Percentiles rank a stretch among this genome's conserved stretches.
phyloP scores from a whole-genome alignment of 2,888 invertebrate species.

The Zygaena filipendulae region DNA sequence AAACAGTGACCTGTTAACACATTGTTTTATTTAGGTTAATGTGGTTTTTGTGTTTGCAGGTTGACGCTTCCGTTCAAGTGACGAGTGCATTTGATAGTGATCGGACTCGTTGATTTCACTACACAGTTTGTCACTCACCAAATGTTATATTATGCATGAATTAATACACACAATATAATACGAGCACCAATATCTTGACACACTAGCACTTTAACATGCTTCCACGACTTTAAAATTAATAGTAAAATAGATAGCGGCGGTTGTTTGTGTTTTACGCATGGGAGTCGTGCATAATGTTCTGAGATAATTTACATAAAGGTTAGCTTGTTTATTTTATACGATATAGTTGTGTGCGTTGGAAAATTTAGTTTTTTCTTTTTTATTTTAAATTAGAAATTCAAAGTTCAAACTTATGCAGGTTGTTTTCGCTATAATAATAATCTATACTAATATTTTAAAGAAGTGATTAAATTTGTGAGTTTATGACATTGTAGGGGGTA shows the following conservation, averaged over 20 bases:
- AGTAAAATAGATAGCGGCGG: slow-evolving; percentile 28
- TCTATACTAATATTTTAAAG: no score
- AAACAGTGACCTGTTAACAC: no score
- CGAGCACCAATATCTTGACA: slow-evolving; percentile 19
- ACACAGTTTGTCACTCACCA: slow-evolving; percentile 44
- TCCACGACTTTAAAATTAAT: slow-evolving; percentile 34
- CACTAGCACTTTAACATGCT: slow-evolving; percentile 22
- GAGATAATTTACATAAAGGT: slow-evolving; percentile 31
- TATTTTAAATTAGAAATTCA: no score
- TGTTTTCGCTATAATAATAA: no score
- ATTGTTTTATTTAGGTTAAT: no score
- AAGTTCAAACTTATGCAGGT: no score
- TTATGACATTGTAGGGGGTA: no score
- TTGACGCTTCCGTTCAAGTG: slow-evolving; percentile 63
- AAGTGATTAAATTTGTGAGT: no score
- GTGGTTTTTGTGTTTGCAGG: slow-evolving; percentile 64
- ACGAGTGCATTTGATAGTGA: slow-evolving; percentile 44
- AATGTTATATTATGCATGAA: slow-evolving; percentile 24
- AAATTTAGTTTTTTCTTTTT: no score
- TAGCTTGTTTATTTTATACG: not conserved
- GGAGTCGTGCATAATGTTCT: slow-evolving; percentile 26
- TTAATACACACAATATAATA: slow-evolving; percentile 12
- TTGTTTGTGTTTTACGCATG: slow-evolving; percentile 27
- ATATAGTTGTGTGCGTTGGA: no score
- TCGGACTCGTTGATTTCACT: slow-evolving; percentile 24